A percentile compares a stretch with the other conserved stretches of the same genome.
Conservation (phyloP, 2,797 vertebrate species). For the Corythornis leucogaster region DNA sequence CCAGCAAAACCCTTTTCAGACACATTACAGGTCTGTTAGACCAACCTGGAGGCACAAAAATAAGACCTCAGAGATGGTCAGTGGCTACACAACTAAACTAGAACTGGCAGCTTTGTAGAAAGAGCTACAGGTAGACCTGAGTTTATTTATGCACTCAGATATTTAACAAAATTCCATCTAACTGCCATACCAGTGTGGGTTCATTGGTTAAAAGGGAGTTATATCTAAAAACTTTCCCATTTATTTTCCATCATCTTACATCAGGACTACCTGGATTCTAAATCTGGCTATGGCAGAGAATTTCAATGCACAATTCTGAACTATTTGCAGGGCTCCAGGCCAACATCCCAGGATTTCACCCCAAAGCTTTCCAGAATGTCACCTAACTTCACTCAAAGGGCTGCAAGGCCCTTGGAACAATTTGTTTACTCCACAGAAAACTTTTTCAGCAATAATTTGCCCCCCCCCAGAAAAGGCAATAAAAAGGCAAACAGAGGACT, state of each 20-base stretch:
- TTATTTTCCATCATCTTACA: background rate
- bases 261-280: background rate
- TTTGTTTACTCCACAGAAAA: accelerated
- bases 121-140: background rate
- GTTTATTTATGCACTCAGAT: background rate
- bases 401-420: background rate
- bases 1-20: background rate
- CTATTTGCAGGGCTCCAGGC: background rate
- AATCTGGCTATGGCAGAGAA: background rate
- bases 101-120: background rate
- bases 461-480: background rate
- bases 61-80: background rate
- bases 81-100: background rate
- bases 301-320: background rate
- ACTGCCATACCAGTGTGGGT: accelerated
- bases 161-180: background rate
- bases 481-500: background rate
- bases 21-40: background rate
- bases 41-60: background rate
- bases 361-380: background rate
- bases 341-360: background rate
- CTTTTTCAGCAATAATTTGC: background rate
- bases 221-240: background rate
- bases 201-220: background rate
- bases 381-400: background rate